phyloP scores from a whole-genome alignment of 2,113 vertebrate genomes.

The Typhlomys cinereus region DNA sequence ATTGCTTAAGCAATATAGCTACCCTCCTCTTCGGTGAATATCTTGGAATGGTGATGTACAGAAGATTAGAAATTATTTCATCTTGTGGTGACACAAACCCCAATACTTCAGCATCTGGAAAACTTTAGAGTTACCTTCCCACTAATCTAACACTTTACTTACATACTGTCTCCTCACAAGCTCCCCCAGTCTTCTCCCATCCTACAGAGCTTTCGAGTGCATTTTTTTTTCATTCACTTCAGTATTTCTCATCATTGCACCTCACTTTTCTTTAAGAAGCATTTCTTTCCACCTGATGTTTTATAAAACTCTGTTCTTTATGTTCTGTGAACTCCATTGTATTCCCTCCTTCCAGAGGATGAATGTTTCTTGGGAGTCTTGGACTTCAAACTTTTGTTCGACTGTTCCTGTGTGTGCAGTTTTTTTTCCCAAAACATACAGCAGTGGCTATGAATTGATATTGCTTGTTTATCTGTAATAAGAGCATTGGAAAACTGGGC shows the following conservation, averaged over 20 bases:
- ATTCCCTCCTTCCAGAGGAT: neutral
- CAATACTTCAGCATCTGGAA: neutral
- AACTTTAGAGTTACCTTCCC: rapidly evolving
- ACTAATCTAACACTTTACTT: neutral
- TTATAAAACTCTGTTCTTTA: neutral
- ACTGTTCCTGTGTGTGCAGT: neutral
- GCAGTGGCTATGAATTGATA: neutral
- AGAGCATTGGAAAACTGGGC: neutral
- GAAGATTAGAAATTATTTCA: neutral
- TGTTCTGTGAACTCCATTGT: neutral
- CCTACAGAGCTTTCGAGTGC: too few relatives aligned
- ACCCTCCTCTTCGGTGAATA: neutral
- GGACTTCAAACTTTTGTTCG: too few relatives aligned
- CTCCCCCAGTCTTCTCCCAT: rapidly evolving
- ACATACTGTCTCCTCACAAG: rapidly evolving
- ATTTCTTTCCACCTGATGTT: neutral
- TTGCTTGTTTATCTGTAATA: neutral
- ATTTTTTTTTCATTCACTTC: too few relatives aligned
- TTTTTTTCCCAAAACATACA: too few relatives aligned
- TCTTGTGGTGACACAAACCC: neutral
- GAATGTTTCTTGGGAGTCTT: neutral
- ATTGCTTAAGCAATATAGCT: neutral
- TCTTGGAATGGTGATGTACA: neutral
- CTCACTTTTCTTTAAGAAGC: neutral
- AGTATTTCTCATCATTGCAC: neutral